Base-by-base conservation (phyloP, 2,888 invertebrate genomes). In the Patella pellucida region DNA sequence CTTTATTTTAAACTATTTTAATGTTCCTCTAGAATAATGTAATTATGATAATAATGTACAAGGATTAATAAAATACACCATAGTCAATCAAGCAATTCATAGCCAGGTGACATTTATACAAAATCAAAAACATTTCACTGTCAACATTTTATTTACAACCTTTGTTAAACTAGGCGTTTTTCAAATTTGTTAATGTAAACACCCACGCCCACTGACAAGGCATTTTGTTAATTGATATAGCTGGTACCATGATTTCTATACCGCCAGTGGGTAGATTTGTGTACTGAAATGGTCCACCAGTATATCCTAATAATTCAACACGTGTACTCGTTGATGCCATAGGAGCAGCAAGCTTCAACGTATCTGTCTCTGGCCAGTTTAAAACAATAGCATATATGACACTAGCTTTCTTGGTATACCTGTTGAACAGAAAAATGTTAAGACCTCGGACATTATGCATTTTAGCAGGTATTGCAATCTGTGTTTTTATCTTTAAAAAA, bases 311-410 rank as follows among this genome's bases (percentile, higher is more conserved):
- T 80, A 94, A 82, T 11, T 83, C 84, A 56, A 94, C 91, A 56
- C 84, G 86, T 1, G 91, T 90, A 3, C 86, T 81, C 1, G 85
- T 78, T 19, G 91, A 82, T 2, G 86, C 77, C 7, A 88, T 87
- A 2, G 92, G 87, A 0, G 93, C 90, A 79, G 92, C 92, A 12
- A 94, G 90, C 27, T 90, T 82, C 15, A 95, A 89, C 23, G 91
- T 86, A 78, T 93, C 92, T 68, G 92, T 90, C 41, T 90, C 87
- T 0, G 96, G 96, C 95, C 96, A 96, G 3, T 93, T 89, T 54
- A 96, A 91, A 27, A 94, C 90, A 71, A 94, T 93, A 0, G 94
- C 95, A 89, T 95, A 96, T 16, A 96, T 92, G 68, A 78, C 76
- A 52, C 78, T 81, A 5, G 77, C 79, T 78, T 82, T 84, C 71